Percentiles rank a stretch among this genome's conserved stretches.
Conservation (phyloP, 2,113 vertebrate genomes). For the Pristiophorus japonicus region DNA sequence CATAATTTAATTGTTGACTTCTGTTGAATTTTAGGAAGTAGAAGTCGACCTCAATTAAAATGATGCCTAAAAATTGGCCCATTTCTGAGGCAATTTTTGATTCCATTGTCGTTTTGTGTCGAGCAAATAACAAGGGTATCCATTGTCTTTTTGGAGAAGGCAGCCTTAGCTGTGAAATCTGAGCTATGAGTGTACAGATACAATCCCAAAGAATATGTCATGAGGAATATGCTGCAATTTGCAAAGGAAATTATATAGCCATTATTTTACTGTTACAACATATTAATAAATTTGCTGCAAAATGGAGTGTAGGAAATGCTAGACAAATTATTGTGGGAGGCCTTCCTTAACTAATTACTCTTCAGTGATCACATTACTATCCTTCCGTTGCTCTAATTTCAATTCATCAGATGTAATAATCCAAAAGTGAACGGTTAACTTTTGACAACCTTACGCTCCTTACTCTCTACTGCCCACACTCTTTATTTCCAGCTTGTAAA, state of each 20-base stretch:
- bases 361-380: slow-evolving; percentile 51
- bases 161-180: not conserved
- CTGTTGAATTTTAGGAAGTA: not conserved
- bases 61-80: not conserved
- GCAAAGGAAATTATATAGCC: not conserved
- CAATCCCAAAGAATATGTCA: not conserved
- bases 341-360: slow-evolving; percentile 50
- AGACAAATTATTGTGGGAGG: slow-evolving; percentile 49
- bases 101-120: not conserved
- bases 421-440: slow-evolving; percentile 51
- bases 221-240: not conserved
- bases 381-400: slow-evolving; percentile 52
- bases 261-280: not conserved
- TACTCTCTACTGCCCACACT: not conserved
- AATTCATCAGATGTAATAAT: slow-evolving; percentile 52
- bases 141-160: no score
- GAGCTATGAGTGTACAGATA: not conserved
- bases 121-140: slow-evolving; percentile 29
- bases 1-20: not conserved
- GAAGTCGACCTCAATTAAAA: no score
- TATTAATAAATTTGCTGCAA: slow-evolving; percentile 50
- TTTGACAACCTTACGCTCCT: slow-evolving; percentile 32
- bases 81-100: not conserved
- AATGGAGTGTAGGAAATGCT: slow-evolving; percentile 52
- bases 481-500: slow-evolving; percentile 1